Base-by-base conservation (phyloP, 2,797 vertebrate species). In the Dipus sagitta region DNA sequence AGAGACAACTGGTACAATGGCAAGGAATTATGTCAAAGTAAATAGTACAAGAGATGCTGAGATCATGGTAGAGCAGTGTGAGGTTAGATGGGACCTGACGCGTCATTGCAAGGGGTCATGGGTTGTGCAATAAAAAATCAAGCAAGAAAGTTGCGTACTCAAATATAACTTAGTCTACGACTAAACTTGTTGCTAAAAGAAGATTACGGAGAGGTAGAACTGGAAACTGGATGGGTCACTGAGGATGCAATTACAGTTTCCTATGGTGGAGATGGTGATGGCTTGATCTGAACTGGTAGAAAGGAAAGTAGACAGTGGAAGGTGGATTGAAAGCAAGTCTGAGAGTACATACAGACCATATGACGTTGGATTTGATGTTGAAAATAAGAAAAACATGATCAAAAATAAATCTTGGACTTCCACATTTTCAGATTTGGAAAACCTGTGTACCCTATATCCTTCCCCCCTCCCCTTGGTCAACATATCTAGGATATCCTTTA, bases 21-120 rank as follows among this genome's bases (percentile, higher is more conserved):
- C 10, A 30, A 15, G 38, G 38, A 38, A 38, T 38, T 38, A 38
- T 10, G 24, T 7, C 28, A 74, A 52, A 68, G 10, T 64, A 34
- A 72, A 26, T 2, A 11, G 52, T 4, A 4, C n/a, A n/a, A 21
- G 30, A n/a, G 11, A 70, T 4, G 14, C 67, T 70, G 28, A 70
- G 67, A 70, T 14, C 13, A n/a, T 24, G 67, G 30, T 15, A 30
- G 65, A 32, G 38, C 17, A 13, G 2, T n/a, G 3, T n/a, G 20
- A 23, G 1, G 7, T 9, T 1, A 3, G 47, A 47, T 47, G 47
- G 18, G 32, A 4, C 47, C 15, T 68, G 3, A 26, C 0, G 14
- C 42, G 3, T 15, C 20, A 32, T 6, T 20, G 26, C 2, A 13
- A n/a, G 6, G 42, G 38, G 38, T 38, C 38, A 38, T 38, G 38